phyloP scores from a whole-genome alignment of 2,113 vertebrate genomes.

The Megatriorchis doriae region DNA sequence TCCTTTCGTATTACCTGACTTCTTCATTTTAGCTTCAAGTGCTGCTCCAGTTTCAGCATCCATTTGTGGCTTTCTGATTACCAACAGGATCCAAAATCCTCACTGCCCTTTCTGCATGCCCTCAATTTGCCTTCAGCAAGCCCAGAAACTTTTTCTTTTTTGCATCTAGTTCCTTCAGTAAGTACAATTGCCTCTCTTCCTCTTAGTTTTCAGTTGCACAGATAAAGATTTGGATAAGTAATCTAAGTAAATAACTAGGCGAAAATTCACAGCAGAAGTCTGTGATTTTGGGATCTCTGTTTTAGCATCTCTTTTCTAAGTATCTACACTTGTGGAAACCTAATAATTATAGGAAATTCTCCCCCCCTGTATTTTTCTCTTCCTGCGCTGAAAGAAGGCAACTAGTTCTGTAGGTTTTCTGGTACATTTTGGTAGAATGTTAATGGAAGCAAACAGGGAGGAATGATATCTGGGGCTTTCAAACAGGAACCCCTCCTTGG shows the following conservation, averaged over 20 bases:
- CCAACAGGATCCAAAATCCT: not conserved
- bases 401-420: not conserved
- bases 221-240: not conserved
- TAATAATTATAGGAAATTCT: not conserved
- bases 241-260: not conserved
- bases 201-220: not conserved
- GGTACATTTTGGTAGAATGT: not conserved
- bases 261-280: not conserved
- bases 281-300: not conserved
- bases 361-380: fast-evolving
- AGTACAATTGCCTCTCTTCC: not conserved
- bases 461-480: not conserved
- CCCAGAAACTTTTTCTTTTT: not conserved
- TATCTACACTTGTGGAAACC: not conserved
- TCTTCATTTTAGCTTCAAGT: not conserved
- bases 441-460: not conserved
- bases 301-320: not conserved
- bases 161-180: not conserved
- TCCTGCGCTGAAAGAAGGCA: not conserved
- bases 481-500: not conserved
- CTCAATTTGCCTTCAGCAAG: not conserved
- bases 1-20: not conserved
- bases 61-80: not conserved
- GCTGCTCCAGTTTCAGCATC: not conserved
- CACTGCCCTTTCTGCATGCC: not conserved